Conservation (phyloP, 2,113 vertebrate species). For the Myanophis thanlyinensis region DNA sequence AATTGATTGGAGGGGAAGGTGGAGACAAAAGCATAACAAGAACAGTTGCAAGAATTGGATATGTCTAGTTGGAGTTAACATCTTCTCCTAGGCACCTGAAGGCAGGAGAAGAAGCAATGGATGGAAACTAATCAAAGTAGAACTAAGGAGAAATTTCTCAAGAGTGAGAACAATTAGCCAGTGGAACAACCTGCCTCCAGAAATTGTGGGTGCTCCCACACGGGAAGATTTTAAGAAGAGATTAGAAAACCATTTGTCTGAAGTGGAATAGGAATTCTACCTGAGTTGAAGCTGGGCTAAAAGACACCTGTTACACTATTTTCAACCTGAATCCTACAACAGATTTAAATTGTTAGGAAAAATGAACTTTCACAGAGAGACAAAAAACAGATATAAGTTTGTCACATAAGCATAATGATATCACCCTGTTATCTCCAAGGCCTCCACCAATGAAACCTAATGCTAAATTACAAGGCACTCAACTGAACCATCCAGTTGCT, state of each 20-base stretch:
- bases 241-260: too few relatives aligned
- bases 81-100: not conserved
- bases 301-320: not conserved
- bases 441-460: not conserved
- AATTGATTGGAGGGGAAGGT: not conserved
- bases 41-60: not conserved
- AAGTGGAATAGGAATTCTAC: not conserved
- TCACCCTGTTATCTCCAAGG: not conserved
- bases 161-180: not conserved
- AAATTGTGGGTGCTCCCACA: not conserved
- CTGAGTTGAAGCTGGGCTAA: not conserved
- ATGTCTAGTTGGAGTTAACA: not conserved
- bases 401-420: not conserved
- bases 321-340: not conserved
- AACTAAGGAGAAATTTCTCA: not conserved
- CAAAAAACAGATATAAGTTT: not conserved
- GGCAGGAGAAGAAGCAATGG: not conserved
- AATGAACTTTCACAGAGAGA: not conserved
- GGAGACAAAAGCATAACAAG: not conserved
- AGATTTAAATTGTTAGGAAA: not conserved
- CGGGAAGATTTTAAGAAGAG: not conserved
- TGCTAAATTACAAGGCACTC: not conserved
- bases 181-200: not conserved
- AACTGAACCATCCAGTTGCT: not conserved
- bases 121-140: not conserved